phyloP scores from a whole-genome alignment of 2,113 vertebrate species.

The Urocynchramus pylzowi region DNA sequence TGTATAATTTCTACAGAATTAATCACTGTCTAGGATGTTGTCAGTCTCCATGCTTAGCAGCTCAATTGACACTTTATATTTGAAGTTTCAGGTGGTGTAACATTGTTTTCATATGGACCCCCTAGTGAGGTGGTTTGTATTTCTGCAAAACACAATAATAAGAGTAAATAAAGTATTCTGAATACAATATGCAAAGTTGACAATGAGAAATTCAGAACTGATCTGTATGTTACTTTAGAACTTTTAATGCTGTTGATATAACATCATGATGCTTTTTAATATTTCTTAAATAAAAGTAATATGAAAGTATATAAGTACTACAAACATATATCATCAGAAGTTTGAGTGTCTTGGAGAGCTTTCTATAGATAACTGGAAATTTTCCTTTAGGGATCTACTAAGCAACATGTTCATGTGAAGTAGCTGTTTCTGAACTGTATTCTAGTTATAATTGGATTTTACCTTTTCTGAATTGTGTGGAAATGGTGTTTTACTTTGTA shows the following conservation, averaged over 20 bases:
- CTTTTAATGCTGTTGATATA: background rate
- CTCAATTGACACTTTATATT: rapidly evolving
- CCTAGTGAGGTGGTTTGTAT: background rate
- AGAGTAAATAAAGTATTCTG: background rate
- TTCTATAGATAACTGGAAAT: background rate
- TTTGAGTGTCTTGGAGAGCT: background rate
- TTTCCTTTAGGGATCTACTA: background rate
- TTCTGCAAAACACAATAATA: background rate
- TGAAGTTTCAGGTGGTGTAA: background rate
- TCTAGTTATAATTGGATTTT: background rate
- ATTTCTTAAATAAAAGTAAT: background rate
- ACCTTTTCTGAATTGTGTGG: background rate
- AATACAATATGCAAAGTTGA: background rate
- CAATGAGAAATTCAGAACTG: background rate
- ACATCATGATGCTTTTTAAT: background rate
- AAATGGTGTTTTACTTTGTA: background rate
- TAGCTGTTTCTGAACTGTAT: background rate
- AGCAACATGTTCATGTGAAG: background rate
- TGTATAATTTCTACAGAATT: background rate
- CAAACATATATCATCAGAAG: background rate
- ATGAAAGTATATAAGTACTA: background rate
- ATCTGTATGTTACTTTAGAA: background rate
- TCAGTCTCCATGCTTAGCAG: background rate
- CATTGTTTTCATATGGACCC: background rate
- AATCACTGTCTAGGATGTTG: background rate